Evolutionary conservation across 2,113 vertebrate genomes (phyloP), one percentile per base, ranked within the genome.

Genomic region (Crotalus tigris): DNA sequence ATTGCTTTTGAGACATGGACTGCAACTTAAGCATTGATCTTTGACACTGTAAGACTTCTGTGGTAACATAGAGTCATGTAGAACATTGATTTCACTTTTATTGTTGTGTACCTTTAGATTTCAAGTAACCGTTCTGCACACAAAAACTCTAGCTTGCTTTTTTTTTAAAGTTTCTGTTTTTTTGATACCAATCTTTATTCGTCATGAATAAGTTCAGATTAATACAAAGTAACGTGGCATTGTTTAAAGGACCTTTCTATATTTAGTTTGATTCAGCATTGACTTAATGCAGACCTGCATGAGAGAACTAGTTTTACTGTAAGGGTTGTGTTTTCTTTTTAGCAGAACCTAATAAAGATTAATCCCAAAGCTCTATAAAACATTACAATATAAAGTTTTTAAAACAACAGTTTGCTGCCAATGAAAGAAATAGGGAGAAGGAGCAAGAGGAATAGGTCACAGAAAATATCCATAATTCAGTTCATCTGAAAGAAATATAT

Each of bases 41-140:
- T 4, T 94, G 93, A 69, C 59, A 91, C 89, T 90, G 17, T 33
- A 33, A 93, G 64, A 92, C 29, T 88, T 91, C 90, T 21, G 5
- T 92, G 3, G 55, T 24, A 90, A 10, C 92, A 91, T 88, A 93
- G 8, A 90, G 87, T 61, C 0, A 3, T 55, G 19, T 57, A 44
- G 81, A n/a, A 92, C 93, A 93, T 93, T 85, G 90, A 90, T 69
- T 93, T 94, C 3, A 12, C 8, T 51, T 94, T 93, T 92, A 26
- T 91, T 95, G 95, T 94, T 94, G 24, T 94, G 55, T 0, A 33
- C 10, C 12, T 86, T 3, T 59, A n/a, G 3, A 81, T 39, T 93
- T 55, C 93, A 29, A n/a, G n/a, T 64, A 86, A n/a, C 26, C 15
- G 4, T 54, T 54, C 49, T 2, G 4, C 46, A 87, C 49, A 61